These are phyloP conservation scores for Meandrina meandrites DNA, from an alignment of 92 coral and sea anemone species.

Conservation along the genomic window DNA sequence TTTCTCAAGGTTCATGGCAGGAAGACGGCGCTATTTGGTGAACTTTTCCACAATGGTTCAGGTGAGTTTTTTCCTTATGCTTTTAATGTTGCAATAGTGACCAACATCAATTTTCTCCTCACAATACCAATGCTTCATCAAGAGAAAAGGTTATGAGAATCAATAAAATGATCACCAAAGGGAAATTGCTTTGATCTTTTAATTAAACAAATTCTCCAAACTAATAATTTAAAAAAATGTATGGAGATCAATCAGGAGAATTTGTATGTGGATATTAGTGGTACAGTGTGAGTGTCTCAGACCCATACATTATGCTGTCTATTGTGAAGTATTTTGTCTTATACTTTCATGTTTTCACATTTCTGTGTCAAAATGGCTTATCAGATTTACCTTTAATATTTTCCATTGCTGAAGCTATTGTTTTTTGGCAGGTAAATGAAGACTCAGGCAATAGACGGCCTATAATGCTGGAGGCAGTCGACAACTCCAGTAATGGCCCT, in stretches of 20 bases:
- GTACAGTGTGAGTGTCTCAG: no score
- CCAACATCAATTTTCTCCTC: no score
- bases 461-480: slow-evolving; percentile 82
- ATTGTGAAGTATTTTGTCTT: no score
- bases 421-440: slow-evolving; percentile 73
- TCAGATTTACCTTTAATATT: neutral
- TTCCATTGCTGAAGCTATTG: neutral
- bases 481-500: slow-evolving; percentile 17
- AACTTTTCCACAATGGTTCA: slow-evolving; percentile 96
- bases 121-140: no score
- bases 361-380: neutral
- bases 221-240: no score
- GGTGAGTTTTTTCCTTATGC: slow-evolving; percentile 44
- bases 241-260: no score
- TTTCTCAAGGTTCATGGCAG: slow-evolving; percentile 82
- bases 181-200: neutral
- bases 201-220: no score
- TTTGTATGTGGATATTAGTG: no score
- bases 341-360: neutral
- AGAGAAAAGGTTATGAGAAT: no score
- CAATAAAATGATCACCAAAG: no score
- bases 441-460: slow-evolving; percentile 96
- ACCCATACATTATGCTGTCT: no score
- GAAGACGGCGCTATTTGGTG: slow-evolving; percentile 88
- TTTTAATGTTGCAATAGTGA: no score